Evolutionary conservation across 2,797 vertebrate species (phyloP).

Genomic region (Adrianichthys oophorus): DNA sequence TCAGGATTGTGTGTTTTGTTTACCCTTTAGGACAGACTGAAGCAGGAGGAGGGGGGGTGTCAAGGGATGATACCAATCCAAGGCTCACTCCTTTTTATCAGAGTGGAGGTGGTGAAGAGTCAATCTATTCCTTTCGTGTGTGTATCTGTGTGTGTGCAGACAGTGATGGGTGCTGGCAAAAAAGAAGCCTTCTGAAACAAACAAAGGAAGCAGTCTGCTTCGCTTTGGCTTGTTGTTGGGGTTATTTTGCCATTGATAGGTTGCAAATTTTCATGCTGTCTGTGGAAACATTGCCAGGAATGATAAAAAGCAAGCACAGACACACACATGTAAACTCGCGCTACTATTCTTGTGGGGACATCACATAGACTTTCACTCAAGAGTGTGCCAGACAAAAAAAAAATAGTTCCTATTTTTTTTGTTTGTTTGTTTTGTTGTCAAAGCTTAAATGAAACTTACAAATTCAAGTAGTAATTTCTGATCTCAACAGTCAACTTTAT

Average conservation of each 20-base stretch:
- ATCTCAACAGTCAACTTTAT: no score
- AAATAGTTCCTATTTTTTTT: no score
- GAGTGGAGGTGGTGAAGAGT: conserved; percentile 28
- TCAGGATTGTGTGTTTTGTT: conserved; percentile 18
- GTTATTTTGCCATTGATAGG: conserved; percentile 18
- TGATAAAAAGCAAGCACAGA: conserved; percentile 19
- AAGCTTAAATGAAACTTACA: no score
- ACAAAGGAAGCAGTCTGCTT: conserved; percentile 10
- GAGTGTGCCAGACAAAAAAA: no score
- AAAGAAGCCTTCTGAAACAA: conserved; percentile 15
- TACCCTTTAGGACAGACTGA: conserved; percentile 27
- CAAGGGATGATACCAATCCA: conserved; percentile 27
- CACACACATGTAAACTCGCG: background rate
- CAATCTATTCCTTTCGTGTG: conserved; percentile 17
- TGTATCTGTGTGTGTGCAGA: conserved; percentile 16
- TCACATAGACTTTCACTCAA: background rate
- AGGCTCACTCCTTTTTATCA: conserved; percentile 26
- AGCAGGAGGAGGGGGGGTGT: conserved; percentile 18
- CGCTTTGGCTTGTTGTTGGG: conserved; percentile 7
- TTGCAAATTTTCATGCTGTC: conserved; percentile 26
- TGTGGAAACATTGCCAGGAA: conserved; percentile 34
- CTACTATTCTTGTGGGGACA: background rate
- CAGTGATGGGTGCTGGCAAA: background rate
- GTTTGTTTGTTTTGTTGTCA: no score
- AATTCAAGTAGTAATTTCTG: no score